These are phyloP conservation scores for Chromoteleia sp. DNA, from an alignment of 2,888 invertebrate species.

Conservation along the genomic window DNA sequence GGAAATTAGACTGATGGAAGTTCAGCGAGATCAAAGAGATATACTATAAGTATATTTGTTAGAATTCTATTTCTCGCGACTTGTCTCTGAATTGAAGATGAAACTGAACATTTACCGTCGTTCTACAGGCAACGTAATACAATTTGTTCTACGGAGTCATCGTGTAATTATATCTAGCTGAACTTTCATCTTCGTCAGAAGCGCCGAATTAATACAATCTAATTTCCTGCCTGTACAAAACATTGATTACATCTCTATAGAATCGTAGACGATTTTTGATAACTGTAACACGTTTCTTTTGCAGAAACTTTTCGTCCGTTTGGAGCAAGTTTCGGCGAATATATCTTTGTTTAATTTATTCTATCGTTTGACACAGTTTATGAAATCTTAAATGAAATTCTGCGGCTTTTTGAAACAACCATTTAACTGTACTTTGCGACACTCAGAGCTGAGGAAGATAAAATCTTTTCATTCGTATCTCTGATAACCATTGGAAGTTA, in stretches of 20 bases:
- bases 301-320: not conserved
- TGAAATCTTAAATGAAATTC: not conserved
- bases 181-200: conserved; percentile 52
- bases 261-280: not conserved
- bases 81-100: conserved; percentile 25
- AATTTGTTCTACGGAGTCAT: conserved; percentile 54
- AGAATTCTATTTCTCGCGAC: conserved; percentile 30
- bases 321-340: not conserved
- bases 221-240: conserved; percentile 35
- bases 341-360: not conserved
- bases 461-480: too few relatives aligned
- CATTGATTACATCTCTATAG: conserved; percentile 22
- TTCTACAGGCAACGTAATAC: conserved; percentile 48
- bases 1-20: conserved; percentile 3
- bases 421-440: not conserved
- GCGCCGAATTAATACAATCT: conserved; percentile 45
- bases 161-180: conserved; percentile 52
- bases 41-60: conserved; percentile 40
- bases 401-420: not conserved
- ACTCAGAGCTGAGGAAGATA: too few relatives aligned
- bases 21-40: conserved; percentile 25
- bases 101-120: conserved; percentile 35
- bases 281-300: not conserved
- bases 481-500: too few relatives aligned
- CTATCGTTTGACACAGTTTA: not conserved